Conservation (phyloP, 2,113 vertebrate genomes). For the Rousettus leschenaultii region DNA sequence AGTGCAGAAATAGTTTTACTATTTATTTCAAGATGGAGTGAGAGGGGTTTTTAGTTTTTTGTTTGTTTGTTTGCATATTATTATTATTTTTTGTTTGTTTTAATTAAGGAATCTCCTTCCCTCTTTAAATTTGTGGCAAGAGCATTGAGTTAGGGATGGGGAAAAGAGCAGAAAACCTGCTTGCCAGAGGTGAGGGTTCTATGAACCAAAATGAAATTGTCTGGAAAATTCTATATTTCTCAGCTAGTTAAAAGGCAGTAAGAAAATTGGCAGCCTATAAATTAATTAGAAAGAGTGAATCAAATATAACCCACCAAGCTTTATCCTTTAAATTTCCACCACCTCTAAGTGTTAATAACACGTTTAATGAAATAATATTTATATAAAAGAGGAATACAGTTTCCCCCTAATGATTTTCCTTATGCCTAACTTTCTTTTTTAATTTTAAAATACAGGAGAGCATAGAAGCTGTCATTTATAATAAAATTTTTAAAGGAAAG, state of each 20-base stretch:
- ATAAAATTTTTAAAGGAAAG: constrained; percentile 22
- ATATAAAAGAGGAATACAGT: constrained; percentile 21
- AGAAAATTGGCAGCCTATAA: background rate
- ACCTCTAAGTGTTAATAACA: background rate
- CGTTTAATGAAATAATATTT: constrained; percentile 45
- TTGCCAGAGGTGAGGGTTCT: background rate
- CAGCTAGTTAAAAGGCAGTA: background rate
- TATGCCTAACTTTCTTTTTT: background rate
- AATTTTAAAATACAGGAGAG: constrained; percentile 3
- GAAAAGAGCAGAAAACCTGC: background rate
- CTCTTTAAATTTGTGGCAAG: background rate
- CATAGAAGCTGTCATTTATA: constrained; percentile 20
- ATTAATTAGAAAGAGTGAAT: background rate
- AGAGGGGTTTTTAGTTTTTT: background rate
- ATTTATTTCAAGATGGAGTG: background rate
- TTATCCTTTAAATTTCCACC: background rate
- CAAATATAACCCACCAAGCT: background rate
- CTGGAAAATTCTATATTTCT: constrained; percentile 21
- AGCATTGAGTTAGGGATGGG: background rate
- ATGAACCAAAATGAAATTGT: background rate
- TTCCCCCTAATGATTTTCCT: constrained; percentile 14
- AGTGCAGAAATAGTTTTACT: background rate
- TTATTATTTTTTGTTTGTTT: background rate
- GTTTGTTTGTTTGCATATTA: background rate
- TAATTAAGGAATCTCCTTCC: background rate